Conservation (phyloP, 2,888 invertebrate species). For the Prosopocoilus inquinatus region DNA sequence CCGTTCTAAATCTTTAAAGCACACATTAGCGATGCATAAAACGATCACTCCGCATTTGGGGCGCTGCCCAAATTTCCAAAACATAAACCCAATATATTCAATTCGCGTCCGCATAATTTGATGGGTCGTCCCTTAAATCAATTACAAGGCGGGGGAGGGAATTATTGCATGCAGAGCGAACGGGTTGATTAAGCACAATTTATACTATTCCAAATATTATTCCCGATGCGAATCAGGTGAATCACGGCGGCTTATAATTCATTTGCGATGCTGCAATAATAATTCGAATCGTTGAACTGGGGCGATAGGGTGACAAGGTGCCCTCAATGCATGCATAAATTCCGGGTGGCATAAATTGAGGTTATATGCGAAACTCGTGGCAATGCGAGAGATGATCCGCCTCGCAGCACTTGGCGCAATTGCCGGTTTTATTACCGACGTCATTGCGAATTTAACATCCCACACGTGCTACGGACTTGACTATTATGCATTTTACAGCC, state of each 20-base stretch:
- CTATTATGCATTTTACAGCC: slow-evolving; percentile 7
- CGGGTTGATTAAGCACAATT: slow-evolving; percentile 17
- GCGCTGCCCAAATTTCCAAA: neutral
- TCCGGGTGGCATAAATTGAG: slow-evolving; percentile 23
- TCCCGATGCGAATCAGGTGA: slow-evolving; percentile 2
- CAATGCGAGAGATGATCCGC: slow-evolving; percentile 9
- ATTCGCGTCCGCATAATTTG: slow-evolving; percentile 3
- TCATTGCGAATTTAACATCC: slow-evolving; percentile 24
- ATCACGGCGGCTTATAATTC: slow-evolving; percentile 9
- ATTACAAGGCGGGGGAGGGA: slow-evolving; percentile 15
- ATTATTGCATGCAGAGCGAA: slow-evolving; percentile 14
- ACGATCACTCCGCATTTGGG: neutral
- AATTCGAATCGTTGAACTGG: slow-evolving; percentile 19
- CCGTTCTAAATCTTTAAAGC: no score
- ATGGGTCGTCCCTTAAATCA: slow-evolving; percentile 9
- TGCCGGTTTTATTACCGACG: slow-evolving; percentile 22
- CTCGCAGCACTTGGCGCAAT: slow-evolving; percentile 12
- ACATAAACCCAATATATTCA: neutral
- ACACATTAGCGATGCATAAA: neutral
- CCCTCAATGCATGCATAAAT: slow-evolving; percentile 21
- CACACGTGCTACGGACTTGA: slow-evolving; percentile 1
- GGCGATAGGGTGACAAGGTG: slow-evolving; percentile 22
- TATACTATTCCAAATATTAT: slow-evolving; percentile 13
- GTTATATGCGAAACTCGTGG: slow-evolving; percentile 18
- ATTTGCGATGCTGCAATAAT: slow-evolving; percentile 19